Base-by-base conservation (phyloP, 2,888 invertebrate genomes). In the Erpobdella octoculata region DNA sequence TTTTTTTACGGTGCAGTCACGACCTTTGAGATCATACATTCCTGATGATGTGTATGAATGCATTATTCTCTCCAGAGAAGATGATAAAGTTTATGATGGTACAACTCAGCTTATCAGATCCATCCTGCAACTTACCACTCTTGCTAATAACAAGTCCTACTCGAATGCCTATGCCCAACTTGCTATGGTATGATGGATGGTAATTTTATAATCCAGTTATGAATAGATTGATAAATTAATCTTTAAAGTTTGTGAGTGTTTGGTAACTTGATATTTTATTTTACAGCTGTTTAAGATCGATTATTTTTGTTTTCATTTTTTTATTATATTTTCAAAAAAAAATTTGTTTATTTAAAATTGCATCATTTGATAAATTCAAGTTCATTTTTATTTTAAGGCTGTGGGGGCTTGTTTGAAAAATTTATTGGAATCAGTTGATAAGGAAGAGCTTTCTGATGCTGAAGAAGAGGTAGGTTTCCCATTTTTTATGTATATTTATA, bases 81-180 rank as follows among this genome's bases (percentile, higher is more conserved):
- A 69, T 1, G 69, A 69, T 28, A 28, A 18, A n/a, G 46, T 69
- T 36, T 69, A 58, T 18, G 48, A 53, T 18, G n/a, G 58, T 18
- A 69, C 69, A 35, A 69, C 31, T 33, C n/a, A n/a, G 4, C 46
- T 69, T 35, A 46, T 69, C n/a, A 21, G 33, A 9, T 58, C 69
- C 8, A 53, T 69, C 12, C 38, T 58, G 31, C 15, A 28, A 15
- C 69, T 69, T 21, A 69, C 69, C 8, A 36, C 69, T 15, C n/a
- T 58, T 33, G 53, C 69, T 18, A 69, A 69, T 33, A 25, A 48
- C 21, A 69, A 58, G 36, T 21, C 31, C 0, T 69, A 3, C 35
- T 35, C 48, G n/a, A 28, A 69, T 21, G 31, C 69, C 35, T 69
- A 69, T 46, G 69, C 69, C 2, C 4, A 31, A 5, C 69, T 69